These are phyloP conservation scores for Otolemur crassicaudatus DNA, from an alignment of 2,797 vertebrate genomes.

Conservation along the genomic window DNA sequence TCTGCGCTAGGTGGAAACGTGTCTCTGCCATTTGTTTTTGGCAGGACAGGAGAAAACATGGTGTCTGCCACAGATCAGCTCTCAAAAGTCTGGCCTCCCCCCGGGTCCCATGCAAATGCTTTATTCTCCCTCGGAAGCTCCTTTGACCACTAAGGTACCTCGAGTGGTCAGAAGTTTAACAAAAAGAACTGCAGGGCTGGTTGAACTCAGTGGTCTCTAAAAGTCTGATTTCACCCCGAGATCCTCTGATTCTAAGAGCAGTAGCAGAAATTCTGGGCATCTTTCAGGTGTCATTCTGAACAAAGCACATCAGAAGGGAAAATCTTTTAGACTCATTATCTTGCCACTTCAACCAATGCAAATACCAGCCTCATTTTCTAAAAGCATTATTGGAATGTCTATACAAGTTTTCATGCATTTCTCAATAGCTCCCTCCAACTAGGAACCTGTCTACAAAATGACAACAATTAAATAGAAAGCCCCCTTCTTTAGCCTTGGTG, in stretches of 20 bases:
- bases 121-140: constrained; percentile 4
- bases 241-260: constrained; percentile 10
- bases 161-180: neutral
- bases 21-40: neutral
- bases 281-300: constrained; percentile 29
- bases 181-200: constrained; percentile 4
- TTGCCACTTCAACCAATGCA: constrained; percentile 23
- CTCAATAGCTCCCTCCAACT: constrained; percentile 39
- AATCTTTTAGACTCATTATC: constrained; percentile 29
- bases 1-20: neutral
- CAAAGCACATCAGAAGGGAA: constrained; percentile 31
- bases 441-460: neutral
- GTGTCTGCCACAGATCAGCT: neutral
- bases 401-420: neutral
- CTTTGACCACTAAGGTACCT: neutral
- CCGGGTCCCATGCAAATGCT: neutral
- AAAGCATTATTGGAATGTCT: constrained; percentile 33
- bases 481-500: neutral
- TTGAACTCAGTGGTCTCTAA: constrained; percentile 53
- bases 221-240: neutral
- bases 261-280: neutral
- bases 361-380: constrained; percentile 27
- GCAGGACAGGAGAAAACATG: neutral
- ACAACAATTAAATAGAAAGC: constrained; percentile 38
- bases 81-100: neutral